Base-by-base conservation (phyloP, 2,113 vertebrate genomes). In the Stercorarius parasiticus region DNA sequence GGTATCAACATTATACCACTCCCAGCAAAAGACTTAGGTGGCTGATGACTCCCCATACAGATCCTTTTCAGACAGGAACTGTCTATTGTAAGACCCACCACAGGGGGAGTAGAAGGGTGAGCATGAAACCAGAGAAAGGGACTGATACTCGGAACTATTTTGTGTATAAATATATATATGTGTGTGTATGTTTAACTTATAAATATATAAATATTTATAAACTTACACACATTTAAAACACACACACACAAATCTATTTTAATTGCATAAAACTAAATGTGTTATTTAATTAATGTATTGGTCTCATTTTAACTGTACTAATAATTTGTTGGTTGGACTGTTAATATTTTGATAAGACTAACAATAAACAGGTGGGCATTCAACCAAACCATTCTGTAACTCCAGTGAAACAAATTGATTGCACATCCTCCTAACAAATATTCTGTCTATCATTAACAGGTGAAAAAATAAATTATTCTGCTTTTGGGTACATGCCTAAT, bases 21-120 rank as follows among this genome's bases (percentile, higher is more conserved):
- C 23, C 1, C 7, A 50, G 30, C 0, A 4, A 25, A 66, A 4
- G 7, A 78, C 5, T 65, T 65, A 10, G 29, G 13, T 20, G 65
- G 43, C 17, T 84, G 32, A 45, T 65, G 55, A 38, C 2, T 65
- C 17, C 30, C 15, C 15, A n/a, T 26, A 43, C 7, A 83, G 18
- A 43, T 5, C 4, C 8, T 40, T 66, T 43, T 76, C 64, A 55
- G 76, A 56, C 27, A 78, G 25, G 82, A 82, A 42, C 5, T 3
- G 12, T 9, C 14, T 36, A 9, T 26, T 69, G 3, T 10, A 47
- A 66, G 18, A 73, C 19, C 3, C 25, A 49, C 13, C 4, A 52
- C 15, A 52, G 36, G 8, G 11, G n/a, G 18, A 10, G 21, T 2
- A 50, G 29, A 43, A 67, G 8, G 11, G 10, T 53, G 8, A 61